Evolutionary conservation across 1,140 invertebrate species (phyloP), one percentile per base, ranked within the genome.

Genomic region (Bombus consobrinus): DNA sequence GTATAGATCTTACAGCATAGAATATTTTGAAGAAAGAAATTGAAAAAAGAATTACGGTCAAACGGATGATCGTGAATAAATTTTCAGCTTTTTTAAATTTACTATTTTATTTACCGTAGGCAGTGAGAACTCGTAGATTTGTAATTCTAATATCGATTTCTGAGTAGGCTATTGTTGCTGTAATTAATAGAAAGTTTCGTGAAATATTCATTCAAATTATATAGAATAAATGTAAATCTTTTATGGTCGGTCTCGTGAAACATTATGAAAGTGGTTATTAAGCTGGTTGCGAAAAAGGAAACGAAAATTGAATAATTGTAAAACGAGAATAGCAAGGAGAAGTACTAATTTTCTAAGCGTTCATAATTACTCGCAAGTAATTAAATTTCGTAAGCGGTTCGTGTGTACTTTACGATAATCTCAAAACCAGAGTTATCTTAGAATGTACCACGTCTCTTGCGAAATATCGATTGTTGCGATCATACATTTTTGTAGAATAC

Each of bases 231-330:
- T 64, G 62, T 64, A 64, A 64, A 66, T 66, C 13, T 66, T 66
- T 66, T 66, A 66, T 15, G 62, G 62, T 32, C n/a, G n/a, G 62
- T 32, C n/a, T 66, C 13, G 62, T 64, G 62, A 32, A 64, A 32
- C n/a, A 32, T 66, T 66, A 66, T 32, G 62, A 66, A 66, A 66
- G 62, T 18, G 15, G n/a, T 66, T 66, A 66, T 66, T 66, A 32
- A 66, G n/a, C n/a, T 32, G 62, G n/a, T 66, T 66, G n/a, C 62
- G 62, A 66, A 66, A 66, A 66, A 2, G 62, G 62, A 66, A 64
- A 66, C 62, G 62, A 66, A 66, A 66, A n/a, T 66, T 13, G 62
- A 66, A 66, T 66, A 66, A 66, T 66, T 66, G 62, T 66, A 66
- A 32, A 66, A 66, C 62, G 13, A 15, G 62, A 66, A 66, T 32